Base-by-base conservation (phyloP, 2,113 vertebrate species). In the Willisornis vidua region DNA sequence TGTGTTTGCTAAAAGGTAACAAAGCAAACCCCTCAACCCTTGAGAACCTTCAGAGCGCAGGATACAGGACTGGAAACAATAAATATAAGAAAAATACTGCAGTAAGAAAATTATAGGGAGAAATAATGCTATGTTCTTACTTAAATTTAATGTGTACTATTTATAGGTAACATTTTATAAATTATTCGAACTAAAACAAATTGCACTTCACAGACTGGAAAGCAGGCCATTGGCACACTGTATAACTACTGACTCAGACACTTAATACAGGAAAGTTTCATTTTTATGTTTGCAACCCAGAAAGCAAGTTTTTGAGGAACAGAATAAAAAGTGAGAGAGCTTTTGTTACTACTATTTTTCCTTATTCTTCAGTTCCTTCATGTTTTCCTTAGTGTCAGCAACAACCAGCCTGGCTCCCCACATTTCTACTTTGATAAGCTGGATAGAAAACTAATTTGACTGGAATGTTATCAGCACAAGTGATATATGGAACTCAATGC, bases 1-100 rank as follows among this genome's bases (percentile, higher is more conserved):
- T 85, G 65, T 55, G 89, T 85, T 71, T 94, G 90, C 48, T 83
- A 73, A 92, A 92, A 86, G 57, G 59, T 75, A 91, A 96, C 81
- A 91, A 88, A 95, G 71, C 29, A 78, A 78, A 77, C 6, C 24
- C 19, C 18, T 87, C 28, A 88, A 85, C 57, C 74, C 31, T 29
- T 6, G 39, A 52, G 68, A 89, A 35, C 25, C 45, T 86, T 48
- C 63, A 63, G 43, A 79, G 37, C 90, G 73, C 33, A 87, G 66
- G 68, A 94, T 48, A 91, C 86, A 28, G 74, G 55, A 92, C 23
- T 7, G 3, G 61, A 97, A 95, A 95, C 62, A 70, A 35, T 57
- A 73, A 79, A 95, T 29, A 10, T 35, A 83, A 94, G 46, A 62
- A 94, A 84, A 92, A 85, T 71, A 78, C 62, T 41, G 43, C 55